phyloP scores from a whole-genome alignment of 1,140 invertebrate genomes.

The Tetragnatha versicolor region DNA sequence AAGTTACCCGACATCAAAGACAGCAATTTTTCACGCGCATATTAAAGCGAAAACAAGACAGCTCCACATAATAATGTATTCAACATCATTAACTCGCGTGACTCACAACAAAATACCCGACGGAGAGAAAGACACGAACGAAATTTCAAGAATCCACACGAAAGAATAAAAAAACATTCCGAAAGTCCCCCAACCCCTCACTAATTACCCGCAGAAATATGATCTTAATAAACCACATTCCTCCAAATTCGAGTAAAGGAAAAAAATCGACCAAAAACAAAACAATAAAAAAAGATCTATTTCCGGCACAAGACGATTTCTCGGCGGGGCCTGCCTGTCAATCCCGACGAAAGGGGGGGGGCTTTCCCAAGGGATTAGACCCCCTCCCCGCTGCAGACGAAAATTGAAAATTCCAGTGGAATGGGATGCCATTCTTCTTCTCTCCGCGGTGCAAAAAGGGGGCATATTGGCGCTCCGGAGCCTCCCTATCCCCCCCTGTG shows the following conservation, averaged over 20 bases:
- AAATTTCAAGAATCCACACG: no score
- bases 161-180: no score
- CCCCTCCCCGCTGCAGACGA: constrained; percentile 10
- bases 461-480: no score
- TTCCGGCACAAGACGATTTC: constrained; percentile 47
- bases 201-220: neutral
- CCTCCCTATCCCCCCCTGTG: no score
- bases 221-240: constrained; percentile 14
- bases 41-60: no score
- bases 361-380: constrained; percentile 37
- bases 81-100: no score
- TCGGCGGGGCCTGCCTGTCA: constrained; percentile 40
- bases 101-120: no score
- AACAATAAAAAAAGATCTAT: constrained; percentile 19
- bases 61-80: no score
- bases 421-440: constrained; percentile 42
- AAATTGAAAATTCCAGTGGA: constrained; percentile 45
- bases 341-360: constrained; percentile 26
- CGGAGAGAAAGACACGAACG: no score
- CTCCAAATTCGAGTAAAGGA: neutral
- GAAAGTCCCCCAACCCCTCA: neutral
- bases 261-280: constrained; percentile 1
- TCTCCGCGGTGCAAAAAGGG: neutral
- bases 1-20: no score
- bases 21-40: no score